Evolutionary conservation across 2,797 vertebrate genomes (phyloP), one percentile per base, ranked within the genome.

Genomic region (Podargus strigoides): DNA sequence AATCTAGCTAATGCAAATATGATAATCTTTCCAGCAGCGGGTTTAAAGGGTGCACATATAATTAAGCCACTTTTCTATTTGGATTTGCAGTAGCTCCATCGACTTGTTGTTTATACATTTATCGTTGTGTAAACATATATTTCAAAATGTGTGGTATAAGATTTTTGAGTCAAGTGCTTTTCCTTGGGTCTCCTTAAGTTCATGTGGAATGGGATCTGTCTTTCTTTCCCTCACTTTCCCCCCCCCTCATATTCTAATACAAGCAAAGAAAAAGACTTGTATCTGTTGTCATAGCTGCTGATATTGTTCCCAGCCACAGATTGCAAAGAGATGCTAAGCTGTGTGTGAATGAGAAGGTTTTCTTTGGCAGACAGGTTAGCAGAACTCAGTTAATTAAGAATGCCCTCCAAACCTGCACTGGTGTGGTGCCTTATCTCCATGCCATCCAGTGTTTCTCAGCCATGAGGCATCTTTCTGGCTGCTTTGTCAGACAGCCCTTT

Each of bases 11-110:
- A 86, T 94, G 89, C 91, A 97, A 95, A 95, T 94, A 95, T 84
- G 85, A 93, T 96, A 97, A 96, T 95, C 94, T 95, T 96, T 88
- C 87, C 83, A 88, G 91, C 83, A 88, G 63, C 0, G 4, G 81
- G 89, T 91, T 95, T 96, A 95, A 93, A 94, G 94, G 96, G 89
- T 94, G 73, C 96, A 95, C 94, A 91, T 96, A 96, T 90, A 96
- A 96, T 97, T 94, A 95, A 96, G 85, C 76, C 76, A 93, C 92
- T 94, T 94, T 85, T 94, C 93, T 94, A 85, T 97, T 96, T 97
- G 92, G 69, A 88, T 96, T 95, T 94, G 69, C 89, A 94, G 87
- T 93, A 96, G 87, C 89, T 96, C 85, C 79, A 94, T 92, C 1
- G 26, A 91, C 76, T 93, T 83, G 7, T 87, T 93, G 94, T 96